Evolutionary conservation across 2,888 invertebrate genomes (phyloP), one percentile per base, ranked within the genome.

Genomic region (Graphium colonna): DNA sequence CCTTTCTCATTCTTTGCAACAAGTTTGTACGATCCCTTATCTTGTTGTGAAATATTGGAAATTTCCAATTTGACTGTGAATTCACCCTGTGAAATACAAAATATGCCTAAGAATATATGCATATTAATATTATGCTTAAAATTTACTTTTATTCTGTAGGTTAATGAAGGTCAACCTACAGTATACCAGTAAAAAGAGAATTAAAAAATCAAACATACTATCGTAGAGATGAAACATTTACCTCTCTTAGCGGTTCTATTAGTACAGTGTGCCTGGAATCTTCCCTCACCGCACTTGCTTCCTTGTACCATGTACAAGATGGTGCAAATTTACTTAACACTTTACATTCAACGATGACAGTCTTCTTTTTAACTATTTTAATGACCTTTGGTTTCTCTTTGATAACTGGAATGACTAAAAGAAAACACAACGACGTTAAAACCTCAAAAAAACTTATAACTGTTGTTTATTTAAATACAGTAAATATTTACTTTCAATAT

Each of bases 311-410:
- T 38, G 95, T 95, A 75, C 97, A 96, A 61, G 95, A 93, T 7
- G 98, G 98, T 68, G 96, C 95, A 75, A 97, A 97, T 86, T 96
- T 96, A 67, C 97, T 97, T 77, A 96, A 94, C 58, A 98, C 96
- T 77, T 94, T 94, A 80, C 98, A 97, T 83, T 98, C 97, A 77
- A 98, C 96, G 64, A 98, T 93, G 64, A 98, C 95, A 65, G 96
- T 96, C 78, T 95, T 95, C 91, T 96, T 97, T 82, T 97, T 97
- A 66, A 97, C 92, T 71, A 98, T 95, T 79, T 96, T 96, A 70
- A 97, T 94, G 67, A 97, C 94, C 89, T 93, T 96, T 51, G 98
- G 98, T 78, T 95, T 96, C 79, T 97, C 97, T 88, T 95, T 96
- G 72, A 97, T 97, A 69, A 97, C 97, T 75, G 97, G 97, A 85